Conservation (phyloP, 2,113 vertebrate species). For the Odocoileus hemionus region DNA sequence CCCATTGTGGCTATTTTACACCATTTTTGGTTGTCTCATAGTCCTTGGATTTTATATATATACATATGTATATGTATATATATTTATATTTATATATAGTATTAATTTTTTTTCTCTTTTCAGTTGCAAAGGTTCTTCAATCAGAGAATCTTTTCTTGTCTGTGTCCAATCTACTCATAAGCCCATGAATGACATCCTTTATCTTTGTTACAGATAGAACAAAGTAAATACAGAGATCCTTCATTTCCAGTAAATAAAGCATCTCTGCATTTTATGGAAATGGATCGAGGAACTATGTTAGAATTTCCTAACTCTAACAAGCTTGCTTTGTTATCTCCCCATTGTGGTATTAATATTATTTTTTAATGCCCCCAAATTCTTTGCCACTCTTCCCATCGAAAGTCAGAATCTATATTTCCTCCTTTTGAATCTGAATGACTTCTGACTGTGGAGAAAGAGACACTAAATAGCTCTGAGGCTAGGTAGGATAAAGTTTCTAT, state of each 20-base stretch:
- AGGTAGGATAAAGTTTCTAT: no score
- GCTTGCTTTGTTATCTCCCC: background rate
- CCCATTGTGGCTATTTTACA: background rate
- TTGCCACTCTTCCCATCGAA: background rate
- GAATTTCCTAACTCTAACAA: background rate
- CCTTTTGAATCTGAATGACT: background rate
- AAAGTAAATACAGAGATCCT: background rate
- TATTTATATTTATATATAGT: background rate
- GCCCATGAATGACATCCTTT: background rate
- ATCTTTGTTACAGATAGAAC: background rate
- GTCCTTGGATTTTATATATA: background rate
- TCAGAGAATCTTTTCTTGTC: background rate
- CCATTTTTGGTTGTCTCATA: background rate
- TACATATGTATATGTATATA: background rate
- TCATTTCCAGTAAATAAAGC: background rate
- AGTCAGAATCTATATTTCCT: background rate
- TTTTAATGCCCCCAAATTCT: background rate
- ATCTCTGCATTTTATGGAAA: background rate
- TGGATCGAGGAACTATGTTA: fast-evolving
- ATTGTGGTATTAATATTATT: background rate
- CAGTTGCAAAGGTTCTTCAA: background rate
- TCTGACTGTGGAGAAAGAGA: background rate
- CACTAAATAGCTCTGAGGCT: background rate
- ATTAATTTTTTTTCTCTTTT: background rate
- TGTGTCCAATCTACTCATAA: background rate